A percentile compares a stretch with the other conserved stretches of the same genome.
phyloP scores from a whole-genome alignment of 2,888 invertebrate genomes.

The Falcaria lacertinaria region DNA sequence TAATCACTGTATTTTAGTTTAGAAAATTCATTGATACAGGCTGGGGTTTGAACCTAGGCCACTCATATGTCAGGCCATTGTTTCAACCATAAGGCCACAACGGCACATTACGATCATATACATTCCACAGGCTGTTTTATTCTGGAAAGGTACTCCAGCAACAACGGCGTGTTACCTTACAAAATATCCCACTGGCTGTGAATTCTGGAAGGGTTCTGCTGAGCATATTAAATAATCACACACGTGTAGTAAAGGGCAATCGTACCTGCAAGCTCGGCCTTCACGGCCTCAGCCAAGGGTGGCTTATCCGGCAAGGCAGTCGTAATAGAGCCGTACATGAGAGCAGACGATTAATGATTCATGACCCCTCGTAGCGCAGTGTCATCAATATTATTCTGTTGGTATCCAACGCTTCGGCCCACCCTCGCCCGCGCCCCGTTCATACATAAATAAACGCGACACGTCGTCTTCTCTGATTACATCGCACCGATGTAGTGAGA shows the following conservation, averaged over 20 bases:
- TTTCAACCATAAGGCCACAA: too few relatives aligned
- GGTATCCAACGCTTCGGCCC: slow-evolving; percentile 75
- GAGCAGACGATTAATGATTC: slow-evolving; percentile 79
- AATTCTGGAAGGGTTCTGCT: slow-evolving; percentile 4
- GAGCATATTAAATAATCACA: slow-evolving; percentile 7
- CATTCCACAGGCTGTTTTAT: too few relatives aligned
- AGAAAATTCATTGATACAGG: too few relatives aligned
- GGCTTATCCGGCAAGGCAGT: slow-evolving; percentile 72
- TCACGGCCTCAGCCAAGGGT: slow-evolving; percentile 56
- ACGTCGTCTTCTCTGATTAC: slow-evolving; percentile 81
- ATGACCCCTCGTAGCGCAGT: slow-evolving; percentile 78
- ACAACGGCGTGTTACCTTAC: too few relatives aligned
- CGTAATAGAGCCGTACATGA: slow-evolving; percentile 77
- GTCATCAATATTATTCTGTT: slow-evolving; percentile 81
- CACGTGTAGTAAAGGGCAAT: slow-evolving; percentile 39
- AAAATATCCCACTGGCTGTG: too few relatives aligned
- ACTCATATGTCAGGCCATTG: too few relatives aligned
- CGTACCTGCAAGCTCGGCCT: slow-evolving; percentile 28
- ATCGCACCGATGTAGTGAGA: slow-evolving; percentile 79
- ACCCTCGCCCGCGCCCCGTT: slow-evolving; percentile 76
- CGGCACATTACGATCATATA: too few relatives aligned
- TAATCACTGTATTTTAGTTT: too few relatives aligned
- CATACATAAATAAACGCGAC: slow-evolving; percentile 80
- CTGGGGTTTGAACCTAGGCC: too few relatives aligned
- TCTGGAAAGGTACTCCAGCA: too few relatives aligned